These are phyloP conservation scores for Panagrolaimus sp. DNA, from an alignment of 1,140 invertebrate genomes.

Conservation along the genomic window DNA sequence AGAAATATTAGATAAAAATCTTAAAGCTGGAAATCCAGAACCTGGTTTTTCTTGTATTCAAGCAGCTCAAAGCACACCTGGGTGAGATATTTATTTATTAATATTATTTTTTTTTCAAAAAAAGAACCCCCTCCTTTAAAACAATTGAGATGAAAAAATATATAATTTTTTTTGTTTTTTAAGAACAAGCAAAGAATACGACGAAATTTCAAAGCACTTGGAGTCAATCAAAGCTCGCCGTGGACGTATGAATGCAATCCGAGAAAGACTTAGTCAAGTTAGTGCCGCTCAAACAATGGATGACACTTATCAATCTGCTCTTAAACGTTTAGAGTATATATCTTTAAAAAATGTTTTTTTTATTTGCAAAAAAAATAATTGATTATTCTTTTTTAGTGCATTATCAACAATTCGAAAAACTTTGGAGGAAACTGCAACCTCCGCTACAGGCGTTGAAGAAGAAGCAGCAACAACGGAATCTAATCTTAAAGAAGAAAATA, in stretches of 20 bases:
- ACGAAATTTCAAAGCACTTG: conserved; percentile 7
- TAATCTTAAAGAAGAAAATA: background rate
- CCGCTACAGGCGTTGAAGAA: background rate
- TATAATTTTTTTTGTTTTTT: conserved; percentile 7
- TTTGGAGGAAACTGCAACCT: background rate
- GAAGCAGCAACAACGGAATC: background rate
- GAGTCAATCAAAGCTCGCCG: conserved; percentile 12
- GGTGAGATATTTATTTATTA: background rate
- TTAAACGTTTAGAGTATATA: conserved; percentile 8
- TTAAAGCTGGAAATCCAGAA: too few species aligned
- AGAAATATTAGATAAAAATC: background rate
- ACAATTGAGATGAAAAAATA: background rate
- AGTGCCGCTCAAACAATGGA: background rate
- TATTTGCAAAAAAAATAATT: background rate
- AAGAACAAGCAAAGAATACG: conserved; percentile 14
- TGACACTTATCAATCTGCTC: conserved; percentile 12
- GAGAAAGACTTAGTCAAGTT: conserved; percentile 1
- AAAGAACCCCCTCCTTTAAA: background rate
- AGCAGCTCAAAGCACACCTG: conserved; percentile 13
- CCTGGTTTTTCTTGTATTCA: background rate
- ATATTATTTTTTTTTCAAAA: conserved; percentile 1
- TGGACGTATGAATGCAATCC: conserved; percentile 10
- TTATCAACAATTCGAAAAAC: conserved; percentile 11
- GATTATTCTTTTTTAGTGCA: background rate
- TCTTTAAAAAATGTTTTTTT: conserved; percentile 1